phyloP scores from a whole-genome alignment of 2,113 vertebrate genomes.

The Ibidorhyncha struthersii region DNA sequence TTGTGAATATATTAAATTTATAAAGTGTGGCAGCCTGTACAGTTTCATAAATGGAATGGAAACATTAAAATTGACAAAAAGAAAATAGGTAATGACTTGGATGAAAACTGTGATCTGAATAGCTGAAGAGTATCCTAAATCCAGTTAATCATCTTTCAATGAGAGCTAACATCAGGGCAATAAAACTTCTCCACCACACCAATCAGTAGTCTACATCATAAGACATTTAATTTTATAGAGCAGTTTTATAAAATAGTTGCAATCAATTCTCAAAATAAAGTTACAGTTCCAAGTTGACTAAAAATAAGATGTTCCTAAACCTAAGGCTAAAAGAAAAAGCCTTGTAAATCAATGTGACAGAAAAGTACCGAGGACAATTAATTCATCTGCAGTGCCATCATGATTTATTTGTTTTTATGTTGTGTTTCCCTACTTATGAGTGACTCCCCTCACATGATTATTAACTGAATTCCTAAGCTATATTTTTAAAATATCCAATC shows the following conservation, averaged over 20 bases:
- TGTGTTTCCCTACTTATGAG: not conserved
- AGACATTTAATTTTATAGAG: not conserved
- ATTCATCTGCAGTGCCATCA: not conserved
- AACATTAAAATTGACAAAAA: conserved; percentile 27
- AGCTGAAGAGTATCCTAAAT: not conserved
- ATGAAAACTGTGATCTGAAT: conserved; percentile 36
- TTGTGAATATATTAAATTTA: not conserved
- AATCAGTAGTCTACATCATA: not conserved
- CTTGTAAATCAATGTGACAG: conserved; percentile 30
- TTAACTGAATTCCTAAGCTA: not conserved
- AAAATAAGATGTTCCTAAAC: not conserved
- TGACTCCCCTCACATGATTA: not conserved
- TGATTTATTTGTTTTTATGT: conserved; percentile 14
- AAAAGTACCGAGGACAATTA: not conserved
- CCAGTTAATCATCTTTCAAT: conserved; percentile 15
- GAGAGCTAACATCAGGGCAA: not conserved
- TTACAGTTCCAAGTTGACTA: not conserved
- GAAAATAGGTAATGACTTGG: conserved; percentile 15
- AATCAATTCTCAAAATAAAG: conserved; percentile 18
- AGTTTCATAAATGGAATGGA: conserved; percentile 19
- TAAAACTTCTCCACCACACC: not conserved
- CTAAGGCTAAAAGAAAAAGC: not conserved
- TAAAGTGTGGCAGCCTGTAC: not conserved
- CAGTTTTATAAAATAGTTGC: not conserved
- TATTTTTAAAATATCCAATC: not conserved